Base-by-base conservation (phyloP, 2,888 invertebrate genomes). In the Rotaria socialis region DNA sequence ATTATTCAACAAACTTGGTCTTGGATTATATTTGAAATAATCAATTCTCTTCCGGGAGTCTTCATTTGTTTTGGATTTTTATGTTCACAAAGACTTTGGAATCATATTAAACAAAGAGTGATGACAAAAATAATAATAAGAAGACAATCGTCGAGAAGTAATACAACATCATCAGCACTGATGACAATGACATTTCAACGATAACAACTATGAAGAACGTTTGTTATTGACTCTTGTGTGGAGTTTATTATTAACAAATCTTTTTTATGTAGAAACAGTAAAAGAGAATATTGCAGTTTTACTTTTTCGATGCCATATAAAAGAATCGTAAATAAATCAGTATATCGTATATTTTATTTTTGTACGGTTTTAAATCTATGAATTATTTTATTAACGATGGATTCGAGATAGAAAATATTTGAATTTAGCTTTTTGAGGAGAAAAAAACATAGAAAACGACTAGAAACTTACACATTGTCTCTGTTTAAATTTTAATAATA, bases 11-110 rank as follows among this genome's bases (percentile, higher is more conserved):
- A 80, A 22, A 47, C 5, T 2, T 80, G 80, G 80, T 24, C 19
- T 14, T 80, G 80, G 80, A 80, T 80, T 80, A 47, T 80, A 47
- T 80, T 80, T 47, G 80, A 80, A 80, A n/a, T 43, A 11, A 47
- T 47, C 1, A 80, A 80, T 80, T 80, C 80, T 24, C 22, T 80
- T 43, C 80, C 80, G 1, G 80, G 80, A 19, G 47, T 80, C 4
- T 80, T 47, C 16, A 47, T 80, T 47, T 80, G 80, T 47, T 47
- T 80, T 2, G 80, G 80, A 47, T 80, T 80, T 47, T n/a, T 80
- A 43, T 80, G 7, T n/a, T 47, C 43, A 47, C 24, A 47, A 43
- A 22, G 47, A n/a, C n/a, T 80, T n/a, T 80, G 22, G 43, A 80
- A 47, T 24, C 10, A n/a, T 24, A n/a, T 80, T 24, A 67, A 67